Conservation (phyloP, 2,113 vertebrate species). For the Desmodus rotundus region DNA sequence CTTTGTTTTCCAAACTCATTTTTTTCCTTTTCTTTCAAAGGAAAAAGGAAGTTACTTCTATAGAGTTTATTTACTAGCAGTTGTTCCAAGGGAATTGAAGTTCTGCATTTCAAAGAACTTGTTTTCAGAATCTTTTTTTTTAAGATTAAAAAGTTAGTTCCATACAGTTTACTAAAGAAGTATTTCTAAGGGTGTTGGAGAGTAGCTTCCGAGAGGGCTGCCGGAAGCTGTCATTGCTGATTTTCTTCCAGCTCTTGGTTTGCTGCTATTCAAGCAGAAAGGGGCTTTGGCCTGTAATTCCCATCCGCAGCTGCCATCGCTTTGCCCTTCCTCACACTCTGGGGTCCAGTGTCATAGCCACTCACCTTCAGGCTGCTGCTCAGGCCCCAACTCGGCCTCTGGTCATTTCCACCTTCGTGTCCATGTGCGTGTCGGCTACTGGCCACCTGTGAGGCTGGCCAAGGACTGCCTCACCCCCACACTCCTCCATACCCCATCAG, state of each 20-base stretch:
- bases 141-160: neutral
- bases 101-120: neutral
- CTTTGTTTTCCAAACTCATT: neutral
- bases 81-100: neutral
- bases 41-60: neutral
- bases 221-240: neutral
- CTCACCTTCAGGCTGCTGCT: neutral
- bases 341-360: neutral
- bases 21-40: neutral
- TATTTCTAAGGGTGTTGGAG: neutral
- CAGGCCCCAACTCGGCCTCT: neutral
- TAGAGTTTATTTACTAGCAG: neutral
- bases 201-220: neutral
- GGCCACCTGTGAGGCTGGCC: neutral
- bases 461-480: neutral
- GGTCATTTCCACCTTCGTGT: neutral
- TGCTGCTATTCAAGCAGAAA: neutral
- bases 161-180: neutral
- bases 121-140: neutral
- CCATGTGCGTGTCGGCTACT: accelerated
- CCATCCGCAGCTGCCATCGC: neutral
- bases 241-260: too few species aligned
- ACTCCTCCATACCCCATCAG: neutral
- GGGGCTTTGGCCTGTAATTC: neutral
- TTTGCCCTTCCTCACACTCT: accelerated